These are phyloP conservation scores for Tachycineta bicolor DNA, from an alignment of 2,113 vertebrate genomes.

Conservation along the genomic window DNA sequence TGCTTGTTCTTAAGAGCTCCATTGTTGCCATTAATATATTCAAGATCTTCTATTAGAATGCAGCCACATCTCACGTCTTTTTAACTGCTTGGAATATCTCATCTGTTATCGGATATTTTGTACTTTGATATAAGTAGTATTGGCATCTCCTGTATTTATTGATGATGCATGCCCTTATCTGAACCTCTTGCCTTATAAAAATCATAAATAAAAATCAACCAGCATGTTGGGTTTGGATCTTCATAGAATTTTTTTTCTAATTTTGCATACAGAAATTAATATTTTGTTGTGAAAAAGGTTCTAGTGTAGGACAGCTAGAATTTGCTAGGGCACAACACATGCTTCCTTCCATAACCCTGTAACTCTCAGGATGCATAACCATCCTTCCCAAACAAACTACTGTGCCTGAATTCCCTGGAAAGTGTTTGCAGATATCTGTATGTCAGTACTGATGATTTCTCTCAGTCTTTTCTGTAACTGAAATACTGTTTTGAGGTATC, in stretches of 20 bases:
- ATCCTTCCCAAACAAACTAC: background rate
- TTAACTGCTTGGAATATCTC: slow-evolving; percentile 49
- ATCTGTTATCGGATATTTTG: slow-evolving; percentile 55
- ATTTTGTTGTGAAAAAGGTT: background rate
- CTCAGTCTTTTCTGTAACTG: background rate
- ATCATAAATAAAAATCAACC: background rate
- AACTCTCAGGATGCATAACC: background rate
- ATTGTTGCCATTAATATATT: slow-evolving; percentile 36
- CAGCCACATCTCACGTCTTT: slow-evolving; percentile 55
- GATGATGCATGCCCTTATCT: slow-evolving; percentile 2
- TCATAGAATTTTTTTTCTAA: background rate
- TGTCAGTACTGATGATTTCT: background rate
- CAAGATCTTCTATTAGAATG: slow-evolving; percentile 52
- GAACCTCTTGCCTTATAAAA: background rate
- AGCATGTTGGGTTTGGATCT: background rate
- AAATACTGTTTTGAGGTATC: slow-evolving; percentile 5
- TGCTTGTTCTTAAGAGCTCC: slow-evolving; percentile 20
- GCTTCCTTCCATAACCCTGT: background rate
- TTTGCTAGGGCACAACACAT: background rate
- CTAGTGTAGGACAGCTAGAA: background rate
- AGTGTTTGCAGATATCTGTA: background rate
- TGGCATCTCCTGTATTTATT: slow-evolving; percentile 39
- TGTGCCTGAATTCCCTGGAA: background rate
- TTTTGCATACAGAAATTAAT: background rate
- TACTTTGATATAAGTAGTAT: slow-evolving; percentile 65